These are phyloP conservation scores for Callithrix jacchus DNA, from an alignment of 2,113 vertebrate genomes.

Conservation along the genomic window DNA sequence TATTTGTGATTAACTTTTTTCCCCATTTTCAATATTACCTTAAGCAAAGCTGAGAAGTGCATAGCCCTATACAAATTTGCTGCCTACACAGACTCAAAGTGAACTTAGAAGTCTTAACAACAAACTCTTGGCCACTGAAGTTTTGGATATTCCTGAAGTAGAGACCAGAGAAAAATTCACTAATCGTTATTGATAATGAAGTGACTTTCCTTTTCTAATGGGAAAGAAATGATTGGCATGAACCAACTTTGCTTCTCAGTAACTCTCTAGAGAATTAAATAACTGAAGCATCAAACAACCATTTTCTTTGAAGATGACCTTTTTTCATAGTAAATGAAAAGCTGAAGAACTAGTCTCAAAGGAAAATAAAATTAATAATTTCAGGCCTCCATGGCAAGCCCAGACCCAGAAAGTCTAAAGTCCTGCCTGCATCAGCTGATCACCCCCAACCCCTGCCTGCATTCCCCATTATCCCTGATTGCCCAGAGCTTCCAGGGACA, in stretches of 20 bases:
- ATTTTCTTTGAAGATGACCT: slow-evolving; percentile 63
- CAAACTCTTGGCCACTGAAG: neutral
- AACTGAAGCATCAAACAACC: slow-evolving; percentile 48
- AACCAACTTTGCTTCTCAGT: slow-evolving; percentile 48
- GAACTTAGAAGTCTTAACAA: slow-evolving; percentile 24
- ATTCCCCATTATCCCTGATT: too few relatives aligned
- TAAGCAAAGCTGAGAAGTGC: slow-evolving; percentile 24
- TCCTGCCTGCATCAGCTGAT: too few relatives aligned
- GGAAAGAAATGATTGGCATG: slow-evolving; percentile 54
- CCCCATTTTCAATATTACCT: slow-evolving; percentile 20
- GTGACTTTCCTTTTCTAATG: slow-evolving; percentile 38
- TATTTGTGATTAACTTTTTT: neutral
- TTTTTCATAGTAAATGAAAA: slow-evolving; percentile 70
- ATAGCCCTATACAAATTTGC: neutral
- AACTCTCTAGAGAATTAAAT: slow-evolving; percentile 58
- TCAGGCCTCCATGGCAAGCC: too few relatives aligned
- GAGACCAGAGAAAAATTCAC: slow-evolving; percentile 16
- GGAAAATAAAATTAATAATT: slow-evolving; percentile 57
- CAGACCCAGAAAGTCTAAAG: too few relatives aligned
- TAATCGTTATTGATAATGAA: slow-evolving; percentile 57
- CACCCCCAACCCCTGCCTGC: too few relatives aligned
- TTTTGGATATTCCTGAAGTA: neutral
- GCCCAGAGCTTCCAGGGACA: too few relatives aligned
- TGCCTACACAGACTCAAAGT: neutral
- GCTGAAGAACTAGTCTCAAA: slow-evolving; percentile 54